Evolutionary conservation across 1,140 invertebrate genomes (phyloP), one percentile per base, ranked within the genome.

Genomic region (Caenorhabditis remanei): DNA sequence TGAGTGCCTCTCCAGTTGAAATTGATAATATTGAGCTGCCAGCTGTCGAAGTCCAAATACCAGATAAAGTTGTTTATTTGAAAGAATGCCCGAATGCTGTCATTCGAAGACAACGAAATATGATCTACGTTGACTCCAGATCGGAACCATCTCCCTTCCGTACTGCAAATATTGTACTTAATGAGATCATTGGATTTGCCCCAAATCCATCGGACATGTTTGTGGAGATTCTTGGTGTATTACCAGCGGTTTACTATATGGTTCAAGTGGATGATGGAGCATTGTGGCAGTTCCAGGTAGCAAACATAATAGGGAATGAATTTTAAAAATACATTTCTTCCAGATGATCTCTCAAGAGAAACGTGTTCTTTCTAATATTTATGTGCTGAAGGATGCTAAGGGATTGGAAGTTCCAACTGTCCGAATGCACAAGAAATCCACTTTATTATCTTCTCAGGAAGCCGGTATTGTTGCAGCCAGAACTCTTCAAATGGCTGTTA

Each of bases 31-130:
- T 84, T 61, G 55, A 84, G 16, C n/a, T 79, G 8, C 71, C 71
- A 13, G 71, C 71, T 11, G 71, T 79, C 1, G 71, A 79, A 24
- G 71, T 79, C 53, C 71, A 79, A 50, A 79, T 79, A 13, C 71
- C 71, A 24, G 46, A 79, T 24, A 79, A 79, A 24, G 71, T 79
- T 21, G 71, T 79, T 0, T 79, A 79, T n/a, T 32, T 79, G 8
- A 79, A 84, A 50, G 83, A 84, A 21, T 84, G 55, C 19, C 83
- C 83, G 48, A 84, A 63, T 58, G 55, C 83, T 11, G 43, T 84
- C 14, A 50, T 84, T 21, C 14, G 58, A 58, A 43, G 55, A 58
- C 83, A 63, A 5, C 40, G 58, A 13, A 63, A 84, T 9, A 21
- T 84, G 46, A 46, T 84, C 3, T 84, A 61, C 41, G 83, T 84